Percentiles rank a stretch among this genome's conserved stretches.
Conservation (phyloP, 2,797 vertebrate genomes). For the Busarellus nigricollis region DNA sequence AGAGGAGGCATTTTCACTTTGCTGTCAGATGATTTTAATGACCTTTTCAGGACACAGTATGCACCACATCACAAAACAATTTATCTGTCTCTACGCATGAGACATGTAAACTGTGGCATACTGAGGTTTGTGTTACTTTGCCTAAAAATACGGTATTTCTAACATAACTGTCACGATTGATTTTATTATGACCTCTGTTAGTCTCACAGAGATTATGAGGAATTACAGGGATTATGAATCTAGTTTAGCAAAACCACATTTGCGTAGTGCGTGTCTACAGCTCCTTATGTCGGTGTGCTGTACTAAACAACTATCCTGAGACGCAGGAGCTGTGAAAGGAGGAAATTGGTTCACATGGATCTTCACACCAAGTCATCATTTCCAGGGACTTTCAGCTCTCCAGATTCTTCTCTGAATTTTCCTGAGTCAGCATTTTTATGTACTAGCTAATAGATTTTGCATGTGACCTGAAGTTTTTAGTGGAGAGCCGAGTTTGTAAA, state of each 20-base stretch:
- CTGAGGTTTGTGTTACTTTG: not conserved
- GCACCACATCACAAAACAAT: not conserved
- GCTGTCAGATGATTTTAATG: not conserved
- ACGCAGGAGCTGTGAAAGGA: not conserved
- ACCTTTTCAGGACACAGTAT: not conserved
- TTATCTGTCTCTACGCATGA: not conserved
- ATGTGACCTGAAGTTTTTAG: not conserved
- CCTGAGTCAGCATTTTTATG: not conserved
- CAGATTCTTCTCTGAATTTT: not conserved
- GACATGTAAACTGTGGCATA: not conserved
- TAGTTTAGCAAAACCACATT: not conserved
- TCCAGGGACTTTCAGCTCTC: not conserved
- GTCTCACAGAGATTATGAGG: not conserved
- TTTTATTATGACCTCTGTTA: not conserved
- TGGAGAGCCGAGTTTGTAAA: not conserved
- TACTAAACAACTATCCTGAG: not conserved
- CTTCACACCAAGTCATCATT: not conserved
- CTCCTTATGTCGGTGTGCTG: not conserved
- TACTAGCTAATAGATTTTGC: not conserved
- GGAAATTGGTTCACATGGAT: not conserved
- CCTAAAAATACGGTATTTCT: not conserved
- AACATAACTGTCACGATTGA: not conserved
- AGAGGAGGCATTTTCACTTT: not conserved
- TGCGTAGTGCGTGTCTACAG: not conserved
- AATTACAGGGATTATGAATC: not conserved